These are phyloP conservation scores for Canis aureus DNA, from an alignment of 2,113 vertebrate genomes.

Conservation along the genomic window DNA sequence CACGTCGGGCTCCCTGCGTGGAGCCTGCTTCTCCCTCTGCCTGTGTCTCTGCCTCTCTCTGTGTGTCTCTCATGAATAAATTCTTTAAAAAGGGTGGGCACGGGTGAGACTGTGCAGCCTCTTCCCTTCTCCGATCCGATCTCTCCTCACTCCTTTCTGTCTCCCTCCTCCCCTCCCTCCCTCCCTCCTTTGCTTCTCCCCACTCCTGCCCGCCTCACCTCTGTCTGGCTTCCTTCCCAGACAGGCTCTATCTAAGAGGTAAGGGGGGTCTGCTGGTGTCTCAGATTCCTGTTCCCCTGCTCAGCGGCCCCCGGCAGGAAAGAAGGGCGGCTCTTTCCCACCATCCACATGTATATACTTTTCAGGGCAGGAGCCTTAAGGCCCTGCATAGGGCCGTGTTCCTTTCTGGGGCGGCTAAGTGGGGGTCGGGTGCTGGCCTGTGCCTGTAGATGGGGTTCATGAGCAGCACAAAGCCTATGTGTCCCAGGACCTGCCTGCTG, in stretches of 20 bases:
- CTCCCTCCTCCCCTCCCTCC: too few species aligned
- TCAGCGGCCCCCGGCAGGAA: background rate
- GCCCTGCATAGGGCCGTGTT: background rate
- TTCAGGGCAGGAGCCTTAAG: background rate
- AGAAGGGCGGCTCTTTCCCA: background rate
- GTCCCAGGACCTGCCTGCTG: rapidly evolving
- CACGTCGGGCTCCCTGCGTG: too few species aligned
- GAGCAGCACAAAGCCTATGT: background rate
- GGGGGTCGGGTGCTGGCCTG: background rate
- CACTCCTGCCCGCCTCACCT: background rate
- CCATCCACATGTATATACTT: background rate
- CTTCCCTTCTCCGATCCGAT: rapidly evolving
- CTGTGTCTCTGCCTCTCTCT: too few species aligned
- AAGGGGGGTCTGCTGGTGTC: too few species aligned
- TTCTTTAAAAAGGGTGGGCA: too few species aligned
- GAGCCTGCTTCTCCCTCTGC: too few species aligned
- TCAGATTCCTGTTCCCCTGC: background rate
- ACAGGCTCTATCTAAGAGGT: background rate
- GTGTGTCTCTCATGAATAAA: too few species aligned
- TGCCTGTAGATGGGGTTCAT: background rate
- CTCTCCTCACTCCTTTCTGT: rapidly evolving
- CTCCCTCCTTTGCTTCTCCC: too few species aligned
- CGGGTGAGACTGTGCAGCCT: too few species aligned
- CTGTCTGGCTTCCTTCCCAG: background rate
- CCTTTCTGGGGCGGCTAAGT: background rate